These are phyloP conservation scores for Hylia prasina DNA, from an alignment of 2,113 vertebrate genomes.

Conservation along the genomic window DNA sequence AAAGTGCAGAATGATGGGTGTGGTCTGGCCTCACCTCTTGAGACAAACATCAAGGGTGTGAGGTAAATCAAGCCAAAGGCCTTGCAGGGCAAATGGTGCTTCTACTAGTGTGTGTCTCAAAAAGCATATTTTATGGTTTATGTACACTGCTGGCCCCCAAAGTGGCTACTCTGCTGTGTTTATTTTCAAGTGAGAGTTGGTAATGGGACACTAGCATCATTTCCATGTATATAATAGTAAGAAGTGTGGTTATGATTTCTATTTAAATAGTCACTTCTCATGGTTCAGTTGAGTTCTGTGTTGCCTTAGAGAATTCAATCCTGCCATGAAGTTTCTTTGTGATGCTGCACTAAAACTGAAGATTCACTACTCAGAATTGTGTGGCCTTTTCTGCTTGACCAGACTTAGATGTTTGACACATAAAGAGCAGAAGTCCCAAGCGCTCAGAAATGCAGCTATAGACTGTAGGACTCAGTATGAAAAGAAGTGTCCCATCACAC, in stretches of 20 bases:
- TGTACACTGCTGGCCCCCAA: neutral
- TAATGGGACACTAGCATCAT: neutral
- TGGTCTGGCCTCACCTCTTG: neutral
- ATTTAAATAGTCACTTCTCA: neutral
- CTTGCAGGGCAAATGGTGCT: neutral
- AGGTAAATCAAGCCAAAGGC: neutral
- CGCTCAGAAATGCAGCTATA: neutral
- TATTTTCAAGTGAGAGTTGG: neutral
- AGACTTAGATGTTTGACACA: neutral
- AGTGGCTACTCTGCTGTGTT: neutral
- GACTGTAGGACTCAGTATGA: neutral
- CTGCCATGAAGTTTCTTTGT: neutral
- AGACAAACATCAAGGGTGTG: neutral
- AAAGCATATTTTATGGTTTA: neutral
- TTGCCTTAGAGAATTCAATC: neutral
- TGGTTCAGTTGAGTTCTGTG: neutral
- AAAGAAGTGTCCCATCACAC: neutral
- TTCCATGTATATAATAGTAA: neutral
- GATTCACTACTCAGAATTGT: neutral
- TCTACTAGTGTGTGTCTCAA: fast-evolving
- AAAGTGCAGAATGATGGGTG: neutral
- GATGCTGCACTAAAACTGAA: neutral
- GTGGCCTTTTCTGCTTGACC: neutral
- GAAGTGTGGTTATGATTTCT: neutral
- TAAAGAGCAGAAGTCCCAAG: neutral